These are phyloP conservation scores for Anguilla anguilla DNA, from an alignment of 2,797 vertebrate species.

Conservation along the genomic window DNA sequence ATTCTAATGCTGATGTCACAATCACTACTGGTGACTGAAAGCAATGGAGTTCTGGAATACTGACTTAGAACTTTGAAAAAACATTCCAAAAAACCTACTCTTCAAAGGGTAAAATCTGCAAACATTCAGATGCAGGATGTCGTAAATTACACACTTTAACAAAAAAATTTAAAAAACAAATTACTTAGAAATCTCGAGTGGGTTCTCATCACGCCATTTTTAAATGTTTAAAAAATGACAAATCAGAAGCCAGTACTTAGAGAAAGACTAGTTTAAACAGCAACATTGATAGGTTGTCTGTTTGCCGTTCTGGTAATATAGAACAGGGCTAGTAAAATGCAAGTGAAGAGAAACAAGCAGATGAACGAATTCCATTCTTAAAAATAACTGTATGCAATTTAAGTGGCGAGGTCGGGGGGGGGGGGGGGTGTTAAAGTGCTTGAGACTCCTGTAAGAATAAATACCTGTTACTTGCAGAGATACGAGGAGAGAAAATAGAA, in stretches of 20 bases:
- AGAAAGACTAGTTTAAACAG: background rate
- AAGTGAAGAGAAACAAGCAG: background rate
- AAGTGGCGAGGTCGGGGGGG: background rate
- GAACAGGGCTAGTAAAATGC: background rate
- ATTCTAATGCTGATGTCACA: too few relatives aligned
- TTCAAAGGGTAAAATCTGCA: too few relatives aligned
- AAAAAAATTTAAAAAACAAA: background rate
- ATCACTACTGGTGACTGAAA: too few relatives aligned
- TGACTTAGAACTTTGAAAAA: too few relatives aligned
- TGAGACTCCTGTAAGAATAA: slow-evolving; percentile 40
- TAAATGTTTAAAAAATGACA: background rate
- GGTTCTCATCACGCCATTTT: background rate
- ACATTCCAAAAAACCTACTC: too few relatives aligned
- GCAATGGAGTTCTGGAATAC: too few relatives aligned
- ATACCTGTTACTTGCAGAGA: slow-evolving; percentile 42
- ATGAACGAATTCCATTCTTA: background rate
- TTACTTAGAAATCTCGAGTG: slow-evolving; percentile 14
- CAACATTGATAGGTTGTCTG: background rate
- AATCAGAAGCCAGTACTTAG: background rate
- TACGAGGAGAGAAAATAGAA: slow-evolving; percentile 21
- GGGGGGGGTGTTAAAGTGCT: background rate
- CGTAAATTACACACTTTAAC: background rate
- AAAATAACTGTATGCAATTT: background rate
- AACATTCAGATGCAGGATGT: too few relatives aligned
- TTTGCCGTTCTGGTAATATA: background rate